Base-by-base conservation (phyloP, 2,888 invertebrate species). In the Odontomyia ornata region DNA sequence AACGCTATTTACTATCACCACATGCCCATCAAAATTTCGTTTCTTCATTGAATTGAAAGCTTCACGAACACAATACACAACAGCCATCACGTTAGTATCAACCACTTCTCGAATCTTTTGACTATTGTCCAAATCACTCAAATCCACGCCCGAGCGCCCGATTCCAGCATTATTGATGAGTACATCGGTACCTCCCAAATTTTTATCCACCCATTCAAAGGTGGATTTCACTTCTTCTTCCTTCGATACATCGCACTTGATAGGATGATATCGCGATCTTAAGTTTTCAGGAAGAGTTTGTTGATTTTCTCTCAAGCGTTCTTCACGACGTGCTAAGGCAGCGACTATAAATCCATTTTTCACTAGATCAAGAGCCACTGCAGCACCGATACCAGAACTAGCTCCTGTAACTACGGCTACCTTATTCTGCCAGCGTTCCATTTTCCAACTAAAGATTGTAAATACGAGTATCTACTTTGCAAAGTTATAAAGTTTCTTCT, bases 401-500 rank as follows among this genome's bases (percentile, higher is more conserved):
- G 91, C 91, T 60, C 91, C 91, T 1, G 91, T 91, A 64, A 92
- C 91, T 64, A 92, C 86, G 0, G 91, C 91, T 0, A 90, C 89
- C 83, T 89, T 89, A 76, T 89, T 90, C 4, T 82, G 81, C 91
- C 91, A 91, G 76, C 90, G 23, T 1, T 72, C 72, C 72, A 72
- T 72, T 46, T 28, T 23, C 15, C 3, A 36, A 36, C 36, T 36
- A n/a, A n/a, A n/a, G 18, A 2, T 52, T 4, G 52, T 9, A 52
- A 9, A 4, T 52, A 52, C 36, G 3, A 5, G 3, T 36, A 36
- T 5, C 36, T 36, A 36, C 36, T 36, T 36, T 9, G 3, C 5
- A 36, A 36, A 3, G 3, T 36, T n/a, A n/a, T n/a, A n/a, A n/a
- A n/a, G n/a, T n/a, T n/a, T n/a, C n/a, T n/a, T n/a, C n/a, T n/a